phyloP scores from a whole-genome alignment of 1,140 invertebrate species.

The Scaptodrosophila lebanonensis region DNA sequence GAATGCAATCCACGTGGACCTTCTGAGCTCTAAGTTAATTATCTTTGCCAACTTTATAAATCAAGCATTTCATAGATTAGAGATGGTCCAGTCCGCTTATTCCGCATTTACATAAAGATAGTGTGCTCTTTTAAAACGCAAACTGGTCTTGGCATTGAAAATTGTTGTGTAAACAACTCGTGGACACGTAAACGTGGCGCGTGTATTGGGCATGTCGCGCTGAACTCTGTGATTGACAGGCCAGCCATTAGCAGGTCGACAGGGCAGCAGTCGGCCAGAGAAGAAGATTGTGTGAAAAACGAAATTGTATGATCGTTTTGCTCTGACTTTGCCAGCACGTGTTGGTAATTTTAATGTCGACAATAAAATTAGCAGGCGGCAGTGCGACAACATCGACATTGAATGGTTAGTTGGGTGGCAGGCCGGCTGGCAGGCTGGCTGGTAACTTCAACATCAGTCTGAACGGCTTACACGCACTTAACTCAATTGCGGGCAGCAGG shows the following conservation, averaged over 20 bases:
- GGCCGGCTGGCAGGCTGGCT: too few relatives aligned
- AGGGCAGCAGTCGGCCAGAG: slow-evolving; percentile 11
- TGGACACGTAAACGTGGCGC: too few relatives aligned
- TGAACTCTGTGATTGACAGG: slow-evolving; percentile 1
- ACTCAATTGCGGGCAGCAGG: slow-evolving; percentile 31
- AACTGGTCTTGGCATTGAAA: too few relatives aligned
- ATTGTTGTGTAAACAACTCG: too few relatives aligned
- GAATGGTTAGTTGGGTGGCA: slow-evolving; percentile 5
- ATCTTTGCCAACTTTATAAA: too few relatives aligned
- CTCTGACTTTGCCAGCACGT: slow-evolving; percentile 15
- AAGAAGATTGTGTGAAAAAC: slow-evolving; percentile 31
- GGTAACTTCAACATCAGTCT: too few relatives aligned
- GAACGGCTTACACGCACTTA: slow-evolving; percentile 40
- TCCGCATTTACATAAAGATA: too few relatives aligned
- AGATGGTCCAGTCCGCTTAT: too few relatives aligned
- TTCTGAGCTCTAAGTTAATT: too few relatives aligned
- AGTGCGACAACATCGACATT: slow-evolving; percentile 10
- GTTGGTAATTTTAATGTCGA: slow-evolving; percentile 45
- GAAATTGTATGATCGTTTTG: slow-evolving; percentile 36
- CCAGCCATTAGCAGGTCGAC: background rate
- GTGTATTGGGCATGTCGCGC: background rate
- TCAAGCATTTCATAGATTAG: too few relatives aligned
- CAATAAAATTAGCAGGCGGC: slow-evolving; percentile 36
- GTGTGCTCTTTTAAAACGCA: too few relatives aligned
- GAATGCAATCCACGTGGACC: too few relatives aligned